Percentiles rank a stretch among this genome's conserved stretches.
Evolutionary conservation across 1,140 invertebrate genomes (phyloP).

Genomic region (Orius laevigatus): DNA sequence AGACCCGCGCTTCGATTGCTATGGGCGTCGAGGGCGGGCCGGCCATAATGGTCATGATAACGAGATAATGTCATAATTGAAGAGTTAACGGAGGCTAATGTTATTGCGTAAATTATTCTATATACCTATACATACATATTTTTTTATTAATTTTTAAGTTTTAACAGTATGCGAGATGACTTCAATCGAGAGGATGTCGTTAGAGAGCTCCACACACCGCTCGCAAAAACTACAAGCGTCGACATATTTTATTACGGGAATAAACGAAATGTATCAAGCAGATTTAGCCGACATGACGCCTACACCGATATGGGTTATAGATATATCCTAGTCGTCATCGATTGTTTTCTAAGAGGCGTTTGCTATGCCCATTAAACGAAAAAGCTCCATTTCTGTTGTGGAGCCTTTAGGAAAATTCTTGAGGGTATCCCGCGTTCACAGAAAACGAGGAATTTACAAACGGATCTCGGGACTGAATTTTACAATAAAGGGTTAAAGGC

Average conservation of each 20-base stretch:
- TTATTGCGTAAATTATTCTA: slow-evolving; percentile 14
- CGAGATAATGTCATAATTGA: slow-evolving; percentile 28
- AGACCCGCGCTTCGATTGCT: slow-evolving; percentile 24
- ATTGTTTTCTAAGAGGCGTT: slow-evolving; percentile 25
- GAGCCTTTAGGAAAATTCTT: background rate
- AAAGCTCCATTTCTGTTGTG: slow-evolving; percentile 20
- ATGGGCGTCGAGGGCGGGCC: slow-evolving; percentile 23
- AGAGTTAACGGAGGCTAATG: slow-evolving; percentile 22
- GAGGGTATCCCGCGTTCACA: background rate
- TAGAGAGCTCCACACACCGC: background rate
- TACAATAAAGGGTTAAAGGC: background rate
- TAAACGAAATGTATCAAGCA: slow-evolving; percentile 15
- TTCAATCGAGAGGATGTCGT: background rate
- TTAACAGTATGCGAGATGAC: background rate
- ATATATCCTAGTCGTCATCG: slow-evolving; percentile 24
- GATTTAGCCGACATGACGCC: slow-evolving; percentile 15
- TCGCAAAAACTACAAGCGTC: background rate
- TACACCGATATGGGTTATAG: slow-evolving; percentile 18
- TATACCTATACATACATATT: too few species aligned
- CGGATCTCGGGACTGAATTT: slow-evolving; percentile 4
- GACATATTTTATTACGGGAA: slow-evolving; percentile 1
- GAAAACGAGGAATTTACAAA: background rate
- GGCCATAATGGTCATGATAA: slow-evolving; percentile 25
- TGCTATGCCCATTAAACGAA: slow-evolving; percentile 22
- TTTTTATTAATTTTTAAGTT: background rate